Base-by-base conservation (phyloP, 2,888 invertebrate genomes). In the Xanthostigma xanthostigma region DNA sequence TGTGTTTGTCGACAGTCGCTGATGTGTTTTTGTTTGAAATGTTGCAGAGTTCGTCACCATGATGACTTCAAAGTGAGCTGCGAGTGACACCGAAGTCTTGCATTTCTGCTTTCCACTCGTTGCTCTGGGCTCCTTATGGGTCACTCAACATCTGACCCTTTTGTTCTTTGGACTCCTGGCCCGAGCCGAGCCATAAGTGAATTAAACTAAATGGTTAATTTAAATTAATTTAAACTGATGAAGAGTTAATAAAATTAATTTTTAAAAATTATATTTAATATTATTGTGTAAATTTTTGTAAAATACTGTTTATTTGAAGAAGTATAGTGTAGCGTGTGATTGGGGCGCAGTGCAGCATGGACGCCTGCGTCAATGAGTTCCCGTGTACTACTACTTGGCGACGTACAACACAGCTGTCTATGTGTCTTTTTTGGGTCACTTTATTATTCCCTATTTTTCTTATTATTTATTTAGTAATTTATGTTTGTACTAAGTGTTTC, bases 11-110 rank as follows among this genome's bases (percentile, higher is more conserved):
- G 6, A 27, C 3, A 27, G 27, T 27, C 6, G 27, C 27, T 27
- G 33, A 36, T 41, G 41, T 50, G 37, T 48, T 57, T 59, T 57
- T 60, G 63, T 64, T 66, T 68, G 27, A 27, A 27, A 27, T 69
- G 66, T 83, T 86, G 36, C 83, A 91, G 91, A 92, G 82, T 92
- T 92, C 81, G 91, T 92, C 81, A 92, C 91, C 81, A 92, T 92
- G 92, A 92, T 92, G 92, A 92, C 92, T 81, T 92, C 92, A 81
- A 92, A 92, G 87, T 92, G 90, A 92, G 81, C 80, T 75, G 76
- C 75, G 80, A 78, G 76, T 77, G 64, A 70, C 69, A 70, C 70
- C 73, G 70, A 73, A 74, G 73, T 72, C 71, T 74, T 73, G 64
- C 63, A 64, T 64, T 65, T 65, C 63, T 64, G 66, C 66, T 67